Evolutionary conservation across 2,797 vertebrate genomes (phyloP).

Genomic region (Gallinago stenura): DNA sequence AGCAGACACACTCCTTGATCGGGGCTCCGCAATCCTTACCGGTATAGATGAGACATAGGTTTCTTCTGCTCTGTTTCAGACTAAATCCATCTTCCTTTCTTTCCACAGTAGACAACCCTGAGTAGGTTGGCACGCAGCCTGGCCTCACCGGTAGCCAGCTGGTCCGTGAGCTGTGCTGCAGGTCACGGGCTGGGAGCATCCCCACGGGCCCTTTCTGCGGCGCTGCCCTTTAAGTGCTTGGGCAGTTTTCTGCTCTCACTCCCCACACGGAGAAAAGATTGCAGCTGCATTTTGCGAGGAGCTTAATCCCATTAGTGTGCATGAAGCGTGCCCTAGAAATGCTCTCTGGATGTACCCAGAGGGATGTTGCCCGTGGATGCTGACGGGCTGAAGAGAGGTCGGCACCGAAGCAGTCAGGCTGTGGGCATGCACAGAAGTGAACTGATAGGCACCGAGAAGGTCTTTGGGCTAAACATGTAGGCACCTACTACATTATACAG

Average conservation of each 20-base stretch:
- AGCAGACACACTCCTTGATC: background rate
- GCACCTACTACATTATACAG: background rate
- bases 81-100: background rate
- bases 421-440: background rate
- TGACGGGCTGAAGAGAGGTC: background rate
- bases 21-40: background rate
- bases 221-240: background rate
- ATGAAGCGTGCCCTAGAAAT: background rate
- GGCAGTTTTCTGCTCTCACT: background rate
- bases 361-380: background rate
- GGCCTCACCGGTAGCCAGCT: accelerated
- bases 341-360: background rate
- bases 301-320: slow-evolving; percentile 34
- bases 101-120: background rate
- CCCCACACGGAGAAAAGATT: background rate
- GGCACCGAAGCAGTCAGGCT: background rate
- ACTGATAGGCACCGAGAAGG: background rate
- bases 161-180: background rate
- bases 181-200: background rate
- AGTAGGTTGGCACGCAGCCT: background rate
- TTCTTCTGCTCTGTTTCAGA: background rate
- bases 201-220: accelerated
- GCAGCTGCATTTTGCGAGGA: background rate
- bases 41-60: accelerated
- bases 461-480: background rate